A percentile compares a stretch with the other conserved stretches of the same genome.
phyloP scores from a whole-genome alignment of 1,140 invertebrate species.

The Microplitis demolitor region DNA sequence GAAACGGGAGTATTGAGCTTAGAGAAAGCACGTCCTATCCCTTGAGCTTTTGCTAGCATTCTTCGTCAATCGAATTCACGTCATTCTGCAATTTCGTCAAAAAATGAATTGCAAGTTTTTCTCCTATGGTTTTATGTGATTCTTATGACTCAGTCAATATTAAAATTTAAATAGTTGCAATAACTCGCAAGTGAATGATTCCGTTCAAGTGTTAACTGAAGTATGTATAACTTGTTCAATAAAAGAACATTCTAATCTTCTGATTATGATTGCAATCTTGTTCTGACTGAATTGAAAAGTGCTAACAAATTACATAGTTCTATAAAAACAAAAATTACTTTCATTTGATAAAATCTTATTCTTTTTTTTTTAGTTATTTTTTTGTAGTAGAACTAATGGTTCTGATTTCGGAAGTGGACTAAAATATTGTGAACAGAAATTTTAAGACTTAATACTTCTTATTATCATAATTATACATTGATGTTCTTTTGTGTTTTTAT shows the following conservation, averaged over 20 bases:
- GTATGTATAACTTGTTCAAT: background rate
- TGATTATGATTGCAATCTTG: background rate
- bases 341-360: no score
- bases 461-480: no score
- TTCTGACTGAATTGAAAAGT: no score
- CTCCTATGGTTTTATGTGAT: background rate
- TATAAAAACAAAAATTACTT: no score
- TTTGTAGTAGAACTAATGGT: background rate
- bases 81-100: background rate
- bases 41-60: slow-evolving; percentile 19
- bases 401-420: background rate
- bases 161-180: background rate
- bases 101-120: background rate
- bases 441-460: no score
- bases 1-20: slow-evolving; percentile 51
- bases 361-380: no score
- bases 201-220: background rate
- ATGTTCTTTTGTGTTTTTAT: no score
- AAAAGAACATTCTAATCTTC: background rate
- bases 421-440: no score
- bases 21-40: slow-evolving; percentile 37
- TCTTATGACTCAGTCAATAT: background rate
- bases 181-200: background rate
- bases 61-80: slow-evolving; percentile 21
- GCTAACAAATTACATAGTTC: no score